A percentile compares a stretch with the other conserved stretches of the same genome.
phyloP scores from a whole-genome alignment of 1,140 invertebrate species.

The Drosophila saltans region DNA sequence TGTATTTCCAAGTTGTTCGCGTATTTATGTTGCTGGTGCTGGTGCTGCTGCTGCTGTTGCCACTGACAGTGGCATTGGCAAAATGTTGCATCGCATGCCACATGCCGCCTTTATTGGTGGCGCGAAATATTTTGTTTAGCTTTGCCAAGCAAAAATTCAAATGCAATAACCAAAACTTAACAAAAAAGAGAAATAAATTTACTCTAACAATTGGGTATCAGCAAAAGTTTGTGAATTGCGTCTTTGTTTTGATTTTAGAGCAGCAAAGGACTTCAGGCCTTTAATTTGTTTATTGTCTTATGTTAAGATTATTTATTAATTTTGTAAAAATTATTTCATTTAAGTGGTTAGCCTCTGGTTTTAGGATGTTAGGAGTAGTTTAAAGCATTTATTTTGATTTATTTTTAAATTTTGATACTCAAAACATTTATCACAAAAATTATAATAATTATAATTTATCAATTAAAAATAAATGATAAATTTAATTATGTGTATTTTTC shows the following conservation, averaged over 20 bases:
- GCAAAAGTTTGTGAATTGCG: no score
- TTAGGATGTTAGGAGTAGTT: not conserved
- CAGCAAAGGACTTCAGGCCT: no score
- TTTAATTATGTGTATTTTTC: no score
- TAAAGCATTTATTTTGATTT: no score
- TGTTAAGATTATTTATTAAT: not conserved
- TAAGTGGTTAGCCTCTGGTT: not conserved
- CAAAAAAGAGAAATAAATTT: constrained; percentile 26
- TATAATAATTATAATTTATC: no score
- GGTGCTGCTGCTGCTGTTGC: constrained; percentile 28
- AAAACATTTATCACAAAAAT: no score
- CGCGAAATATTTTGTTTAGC: constrained; percentile 68
- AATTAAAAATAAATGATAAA: no score
- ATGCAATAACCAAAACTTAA: not conserved
- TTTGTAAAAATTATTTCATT: not conserved
- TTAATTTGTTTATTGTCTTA: not conserved
- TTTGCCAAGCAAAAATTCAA: constrained; percentile 57
- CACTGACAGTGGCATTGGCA: constrained; percentile 59
- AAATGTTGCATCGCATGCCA: constrained; percentile 59
- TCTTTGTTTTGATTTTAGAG: no score
- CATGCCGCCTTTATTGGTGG: constrained; percentile 43
- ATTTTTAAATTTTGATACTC: no score
- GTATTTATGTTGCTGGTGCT: constrained; percentile 16
- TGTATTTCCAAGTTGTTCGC: constrained; percentile 29
- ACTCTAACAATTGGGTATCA: not conserved